A percentile compares a stretch with the other conserved stretches of the same genome.
Conservation (phyloP, 2,113 vertebrate species). For the Lathamus discolor region DNA sequence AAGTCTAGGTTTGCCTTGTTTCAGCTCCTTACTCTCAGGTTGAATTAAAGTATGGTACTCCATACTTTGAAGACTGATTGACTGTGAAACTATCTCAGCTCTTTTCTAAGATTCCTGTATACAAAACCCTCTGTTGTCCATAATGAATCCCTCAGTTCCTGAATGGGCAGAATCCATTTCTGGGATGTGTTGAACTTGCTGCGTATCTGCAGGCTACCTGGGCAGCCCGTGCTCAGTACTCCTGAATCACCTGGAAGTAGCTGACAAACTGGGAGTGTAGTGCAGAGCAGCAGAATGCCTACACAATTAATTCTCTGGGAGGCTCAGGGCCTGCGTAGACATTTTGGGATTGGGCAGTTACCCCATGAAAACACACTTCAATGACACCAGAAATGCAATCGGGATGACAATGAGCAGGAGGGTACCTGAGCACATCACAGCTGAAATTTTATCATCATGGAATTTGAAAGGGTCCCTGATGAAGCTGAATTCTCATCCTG, state of each 20-base stretch:
- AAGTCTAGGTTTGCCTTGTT: background rate
- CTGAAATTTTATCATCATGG: background rate
- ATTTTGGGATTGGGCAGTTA: background rate
- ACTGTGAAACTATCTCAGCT: background rate
- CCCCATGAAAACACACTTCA: background rate
- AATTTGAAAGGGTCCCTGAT: background rate
- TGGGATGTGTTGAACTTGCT: background rate
- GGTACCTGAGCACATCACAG: background rate
- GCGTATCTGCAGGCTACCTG: background rate
- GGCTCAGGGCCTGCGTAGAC: rapidly evolving
- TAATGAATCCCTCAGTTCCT: background rate
- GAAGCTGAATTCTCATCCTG: background rate
- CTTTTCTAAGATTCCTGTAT: background rate
- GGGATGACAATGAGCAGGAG: background rate
- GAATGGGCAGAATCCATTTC: background rate
- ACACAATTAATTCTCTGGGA: background rate
- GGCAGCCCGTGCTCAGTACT: background rate
- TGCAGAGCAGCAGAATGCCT: background rate
- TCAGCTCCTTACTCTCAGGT: background rate
- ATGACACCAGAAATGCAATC: rapidly evolving
- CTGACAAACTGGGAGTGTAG: background rate
- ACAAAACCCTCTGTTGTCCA: background rate
- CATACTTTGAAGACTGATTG: background rate
- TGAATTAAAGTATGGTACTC: background rate
- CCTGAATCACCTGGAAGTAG: background rate